These are phyloP conservation scores for Oncorhynchus tshawytscha DNA, from an alignment of 2,113 vertebrate genomes.

Conservation along the genomic window DNA sequence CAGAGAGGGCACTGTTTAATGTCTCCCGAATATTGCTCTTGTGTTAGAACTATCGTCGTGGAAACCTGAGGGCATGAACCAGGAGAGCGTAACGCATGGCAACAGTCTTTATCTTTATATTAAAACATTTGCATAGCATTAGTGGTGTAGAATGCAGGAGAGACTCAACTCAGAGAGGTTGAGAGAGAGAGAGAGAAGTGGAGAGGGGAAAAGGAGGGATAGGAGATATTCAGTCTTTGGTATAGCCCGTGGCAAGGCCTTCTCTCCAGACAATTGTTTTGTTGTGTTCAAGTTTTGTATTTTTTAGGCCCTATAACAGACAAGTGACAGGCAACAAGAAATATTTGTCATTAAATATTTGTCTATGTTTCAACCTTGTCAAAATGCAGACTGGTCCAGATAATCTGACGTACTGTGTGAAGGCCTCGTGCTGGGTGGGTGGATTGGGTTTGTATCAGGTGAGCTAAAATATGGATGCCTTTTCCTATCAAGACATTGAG, in stretches of 20 bases:
- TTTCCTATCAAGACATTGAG: slow-evolving; percentile 63
- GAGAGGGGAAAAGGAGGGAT: slow-evolving; percentile 37
- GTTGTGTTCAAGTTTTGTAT: background rate
- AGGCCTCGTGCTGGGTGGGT: background rate
- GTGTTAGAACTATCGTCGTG: slow-evolving; percentile 76
- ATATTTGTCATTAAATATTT: background rate
- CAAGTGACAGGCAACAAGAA: background rate
- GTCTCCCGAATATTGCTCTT: slow-evolving; percentile 79
- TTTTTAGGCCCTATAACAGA: too few relatives aligned
- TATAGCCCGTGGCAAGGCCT: background rate
- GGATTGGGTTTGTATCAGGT: slow-evolving; percentile 43
- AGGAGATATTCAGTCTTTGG: background rate
- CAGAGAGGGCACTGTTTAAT: slow-evolving; percentile 77
- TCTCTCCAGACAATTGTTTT: background rate
- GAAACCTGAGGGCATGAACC: slow-evolving; percentile 74
- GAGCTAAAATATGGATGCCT: slow-evolving; percentile 43
- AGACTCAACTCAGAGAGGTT: slow-evolving; percentile 62
- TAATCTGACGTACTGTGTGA: background rate
- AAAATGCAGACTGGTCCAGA: background rate
- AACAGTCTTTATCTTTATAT: slow-evolving; percentile 80
- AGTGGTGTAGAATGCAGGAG: slow-evolving; percentile 63
- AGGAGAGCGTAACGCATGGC: slow-evolving; percentile 64
- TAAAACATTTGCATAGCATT: slow-evolving; percentile 82
- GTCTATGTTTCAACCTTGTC: background rate
- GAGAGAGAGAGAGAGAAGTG: slow-evolving; percentile 1